Percentiles rank a stretch among this genome's conserved stretches.
phyloP scores from a whole-genome alignment of 2,797 vertebrate species.

The Dendrocincla fuliginosa region DNA sequence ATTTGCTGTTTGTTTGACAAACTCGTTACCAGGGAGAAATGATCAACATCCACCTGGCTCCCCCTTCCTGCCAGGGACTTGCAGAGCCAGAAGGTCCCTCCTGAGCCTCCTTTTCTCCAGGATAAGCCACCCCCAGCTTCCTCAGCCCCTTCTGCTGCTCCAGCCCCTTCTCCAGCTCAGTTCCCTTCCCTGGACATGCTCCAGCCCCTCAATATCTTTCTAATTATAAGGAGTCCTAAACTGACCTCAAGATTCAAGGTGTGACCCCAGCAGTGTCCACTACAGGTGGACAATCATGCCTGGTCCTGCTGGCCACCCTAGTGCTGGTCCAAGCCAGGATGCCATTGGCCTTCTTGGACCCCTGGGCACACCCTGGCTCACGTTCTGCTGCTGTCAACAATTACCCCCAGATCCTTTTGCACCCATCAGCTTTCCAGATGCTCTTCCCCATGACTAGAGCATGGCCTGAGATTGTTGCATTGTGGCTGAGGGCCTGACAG shows the following conservation, averaged over 20 bases:
- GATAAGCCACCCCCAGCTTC: not conserved
- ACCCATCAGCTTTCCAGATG: fast-evolving
- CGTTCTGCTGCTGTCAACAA: not conserved
- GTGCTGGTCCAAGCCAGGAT: not conserved
- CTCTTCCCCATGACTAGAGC: not conserved
- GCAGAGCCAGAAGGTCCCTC: not conserved
- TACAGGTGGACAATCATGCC: not conserved
- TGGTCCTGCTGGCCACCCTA: not conserved
- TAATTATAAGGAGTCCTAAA: not conserved
- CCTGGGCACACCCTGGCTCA: fast-evolving
- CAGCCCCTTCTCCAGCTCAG: fast-evolving
- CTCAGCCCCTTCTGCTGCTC: not conserved
- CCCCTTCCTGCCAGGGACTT: fast-evolving
- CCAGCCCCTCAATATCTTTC: not conserved
- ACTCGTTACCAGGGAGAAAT: too few relatives aligned
- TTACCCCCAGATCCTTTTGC: not conserved
- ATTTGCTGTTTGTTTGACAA: not conserved
- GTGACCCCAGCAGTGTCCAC: not conserved
- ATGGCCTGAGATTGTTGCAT: too few relatives aligned
- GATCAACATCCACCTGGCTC: not conserved
- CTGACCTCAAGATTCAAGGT: fast-evolving
- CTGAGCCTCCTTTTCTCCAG: not conserved
- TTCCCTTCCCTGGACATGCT: not conserved
- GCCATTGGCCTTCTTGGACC: not conserved
- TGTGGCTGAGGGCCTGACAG: not conserved